Conservation (phyloP, 2,113 vertebrate species). For the Alexandromys fortis region DNA sequence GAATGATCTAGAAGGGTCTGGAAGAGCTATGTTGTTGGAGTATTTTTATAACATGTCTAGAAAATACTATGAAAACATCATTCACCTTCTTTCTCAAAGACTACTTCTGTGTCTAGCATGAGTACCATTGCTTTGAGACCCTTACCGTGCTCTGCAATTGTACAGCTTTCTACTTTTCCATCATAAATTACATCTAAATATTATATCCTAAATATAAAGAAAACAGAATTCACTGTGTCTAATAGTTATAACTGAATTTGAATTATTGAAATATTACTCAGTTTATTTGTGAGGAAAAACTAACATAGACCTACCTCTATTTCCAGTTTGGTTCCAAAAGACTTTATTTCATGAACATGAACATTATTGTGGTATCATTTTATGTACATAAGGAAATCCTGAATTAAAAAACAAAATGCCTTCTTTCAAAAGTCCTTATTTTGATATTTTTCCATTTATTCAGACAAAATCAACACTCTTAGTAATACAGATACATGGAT, state of each 20-base stretch:
- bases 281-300: slow-evolving; percentile 30
- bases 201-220: slow-evolving; percentile 21
- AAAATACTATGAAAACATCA: neutral
- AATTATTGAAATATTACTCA: slow-evolving; percentile 29
- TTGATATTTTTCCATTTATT: slow-evolving; percentile 21
- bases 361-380: slow-evolving; percentile 23
- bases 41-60: neutral
- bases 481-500: neutral
- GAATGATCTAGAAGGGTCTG: slow-evolving; percentile 17
- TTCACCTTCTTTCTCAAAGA: slow-evolving; percentile 38
- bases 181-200: neutral
- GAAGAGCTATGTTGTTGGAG: slow-evolving; percentile 18
- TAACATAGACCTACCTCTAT: neutral
- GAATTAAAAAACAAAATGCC: neutral
- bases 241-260: slow-evolving; percentile 51
- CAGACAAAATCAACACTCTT: neutral
- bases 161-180: neutral
- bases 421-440: neutral
- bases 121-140: neutral
- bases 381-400: neutral
- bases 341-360: slow-evolving; percentile 51
- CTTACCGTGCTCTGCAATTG: neutral
- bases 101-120: neutral
- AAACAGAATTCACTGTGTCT: neutral
- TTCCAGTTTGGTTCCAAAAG: slow-evolving; percentile 45